Percentiles rank a stretch among this genome's conserved stretches.
phyloP scores from a whole-genome alignment of 2,888 invertebrate genomes.

The Andrena dorsata region DNA sequence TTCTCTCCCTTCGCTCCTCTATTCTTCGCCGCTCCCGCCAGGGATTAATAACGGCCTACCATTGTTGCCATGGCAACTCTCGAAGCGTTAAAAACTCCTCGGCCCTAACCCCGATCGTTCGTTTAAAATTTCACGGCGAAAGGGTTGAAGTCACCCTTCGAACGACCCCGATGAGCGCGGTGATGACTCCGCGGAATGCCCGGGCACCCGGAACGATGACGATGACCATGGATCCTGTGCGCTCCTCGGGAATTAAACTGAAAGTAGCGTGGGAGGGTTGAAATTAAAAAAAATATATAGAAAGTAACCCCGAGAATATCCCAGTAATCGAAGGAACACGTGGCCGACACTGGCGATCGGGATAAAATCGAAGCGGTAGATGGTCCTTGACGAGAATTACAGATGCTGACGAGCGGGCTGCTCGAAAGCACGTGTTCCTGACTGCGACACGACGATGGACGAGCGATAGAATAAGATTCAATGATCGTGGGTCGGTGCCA shows the following conservation, averaged over 20 bases:
- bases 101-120: constrained; percentile 72
- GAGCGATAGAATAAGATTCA: constrained; percentile 52
- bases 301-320: neutral
- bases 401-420: constrained; percentile 11
- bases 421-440: constrained; percentile 41
- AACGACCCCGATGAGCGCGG: constrained; percentile 19
- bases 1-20: constrained; percentile 59
- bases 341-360: neutral
- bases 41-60: constrained; percentile 83
- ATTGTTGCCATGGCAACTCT: constrained; percentile 82
- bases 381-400: constrained; percentile 3
- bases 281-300: neutral
- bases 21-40: constrained; percentile 77
- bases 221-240: neutral
- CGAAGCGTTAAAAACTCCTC: constrained; percentile 78
- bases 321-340: neutral
- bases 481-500: constrained; percentile 55
- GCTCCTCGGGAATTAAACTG: neutral
- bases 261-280: too few species aligned
- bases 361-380: neutral
- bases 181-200: constrained; percentile 16
- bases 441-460: constrained; percentile 28
- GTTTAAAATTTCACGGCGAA: constrained; percentile 72
- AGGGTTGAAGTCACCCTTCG: constrained; percentile 65
- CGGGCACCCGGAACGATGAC: neutral